phyloP scores from a whole-genome alignment of 2,797 vertebrate genomes.

The Peromyscus aztecus region DNA sequence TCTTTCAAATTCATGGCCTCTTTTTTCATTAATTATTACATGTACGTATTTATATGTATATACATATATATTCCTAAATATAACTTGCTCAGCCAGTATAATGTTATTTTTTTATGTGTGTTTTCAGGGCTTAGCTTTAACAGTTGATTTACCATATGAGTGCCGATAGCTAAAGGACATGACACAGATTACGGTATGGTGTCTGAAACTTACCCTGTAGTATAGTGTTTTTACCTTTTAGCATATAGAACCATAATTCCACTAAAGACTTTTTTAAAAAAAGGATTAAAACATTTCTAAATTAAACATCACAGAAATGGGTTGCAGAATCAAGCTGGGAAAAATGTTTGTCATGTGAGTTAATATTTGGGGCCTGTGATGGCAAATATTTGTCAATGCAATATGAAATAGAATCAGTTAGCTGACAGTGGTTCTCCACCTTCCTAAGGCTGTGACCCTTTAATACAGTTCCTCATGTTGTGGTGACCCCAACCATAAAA shows the following conservation, averaged over 20 bases:
- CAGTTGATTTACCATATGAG: neutral
- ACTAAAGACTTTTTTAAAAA: slow-evolving; percentile 4
- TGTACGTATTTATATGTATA: neutral
- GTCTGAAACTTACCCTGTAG: neutral
- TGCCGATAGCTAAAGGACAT: neutral
- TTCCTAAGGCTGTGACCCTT: neutral
- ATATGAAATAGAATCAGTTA: neutral
- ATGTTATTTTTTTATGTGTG: neutral
- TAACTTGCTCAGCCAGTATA: neutral
- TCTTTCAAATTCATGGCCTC: neutral
- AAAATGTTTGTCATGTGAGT: neutral
- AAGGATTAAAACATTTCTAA: slow-evolving; percentile 7
- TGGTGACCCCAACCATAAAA: neutral
- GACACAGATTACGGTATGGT: neutral
- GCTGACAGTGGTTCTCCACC: neutral
- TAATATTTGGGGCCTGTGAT: neutral
- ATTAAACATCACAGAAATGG: neutral
- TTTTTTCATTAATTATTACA: neutral
- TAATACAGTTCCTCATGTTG: neutral
- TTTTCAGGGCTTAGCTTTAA: neutral
- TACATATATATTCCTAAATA: neutral
- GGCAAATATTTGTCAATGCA: neutral
- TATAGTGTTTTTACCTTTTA: slow-evolving; percentile 9
- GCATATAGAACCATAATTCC: neutral
- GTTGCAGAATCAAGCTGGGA: neutral